Evolutionary conservation across 1,140 invertebrate species (phyloP), one percentile per base, ranked within the genome.

Genomic region (Diorhabda elongata): DNA sequence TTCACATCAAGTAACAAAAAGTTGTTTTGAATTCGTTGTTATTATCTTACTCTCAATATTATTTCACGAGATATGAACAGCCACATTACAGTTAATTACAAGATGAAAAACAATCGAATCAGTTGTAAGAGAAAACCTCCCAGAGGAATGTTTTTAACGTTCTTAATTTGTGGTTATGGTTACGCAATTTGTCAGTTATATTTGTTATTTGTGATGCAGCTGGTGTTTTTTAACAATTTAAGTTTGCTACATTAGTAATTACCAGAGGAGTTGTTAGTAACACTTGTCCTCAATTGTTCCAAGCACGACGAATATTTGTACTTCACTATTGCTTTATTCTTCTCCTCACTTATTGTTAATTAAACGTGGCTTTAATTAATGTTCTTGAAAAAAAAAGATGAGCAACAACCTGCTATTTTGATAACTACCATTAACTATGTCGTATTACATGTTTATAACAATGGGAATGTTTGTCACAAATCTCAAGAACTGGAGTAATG

Each of bases 141-240:
- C 42, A 26, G 9, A 42, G 60, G 42, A 9, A 61, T 61, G 42
- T 42, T 66, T 66, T 66, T 66, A 66, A 41, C 58, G 47, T 70
- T 68, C 61, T 70, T 73, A 68, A 73, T 68, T 52, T 47, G 60
- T 11, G 58, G 64, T 69, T 67, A 74, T 64, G 69, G 71, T 79
- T 76, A 77, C 72, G 76, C 73, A 79, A 79, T 76, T 75, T 74
- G 66, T 67, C 73, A 67, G 71, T 68, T 76, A 70, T 76, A 77
- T 77, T 78, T 78, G 76, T 78, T 77, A 77, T 78, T 75, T 79
- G 74, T 76, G 73, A 75, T 68, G 74, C 78, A 79, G 78, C 78
- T 79, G 78, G 70, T 74, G 76, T 77, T 79, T 78, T 79, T 79
- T 72, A 77, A 77, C 78, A 79, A 79, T 79, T 79, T 78, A 77